A percentile compares a stretch with the other conserved stretches of the same genome.
These are phyloP conservation scores for Ciconia stormi DNA, from an alignment of 2,113 vertebrate species.

Conservation along the genomic window DNA sequence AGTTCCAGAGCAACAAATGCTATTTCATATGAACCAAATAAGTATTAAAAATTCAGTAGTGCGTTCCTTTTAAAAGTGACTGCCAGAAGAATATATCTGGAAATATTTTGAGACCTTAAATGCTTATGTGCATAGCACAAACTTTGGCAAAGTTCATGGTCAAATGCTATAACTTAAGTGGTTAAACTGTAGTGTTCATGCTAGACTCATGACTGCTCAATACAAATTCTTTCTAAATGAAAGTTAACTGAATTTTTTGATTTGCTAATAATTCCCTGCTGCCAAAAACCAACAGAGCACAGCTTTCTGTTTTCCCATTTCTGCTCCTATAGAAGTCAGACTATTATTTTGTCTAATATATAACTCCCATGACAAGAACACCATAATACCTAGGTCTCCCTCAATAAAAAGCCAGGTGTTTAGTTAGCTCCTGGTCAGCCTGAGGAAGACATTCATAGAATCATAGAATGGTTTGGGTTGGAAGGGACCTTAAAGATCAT, in stretches of 20 bases:
- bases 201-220: not conserved
- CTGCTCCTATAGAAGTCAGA: not conserved
- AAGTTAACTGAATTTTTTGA: not conserved
- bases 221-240: conserved; percentile 7
- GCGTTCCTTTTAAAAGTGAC: not conserved
- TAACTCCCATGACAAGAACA: not conserved
- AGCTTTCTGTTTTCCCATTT: not conserved
- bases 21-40: not conserved
- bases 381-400: not conserved
- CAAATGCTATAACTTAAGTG: not conserved
- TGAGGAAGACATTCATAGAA: not conserved
- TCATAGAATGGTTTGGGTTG: too few relatives aligned
- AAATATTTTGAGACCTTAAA: not conserved
- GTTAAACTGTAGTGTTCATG: not conserved
- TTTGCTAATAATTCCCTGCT: conserved; percentile 13
- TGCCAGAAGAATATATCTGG: not conserved
- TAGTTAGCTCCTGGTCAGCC: not conserved
- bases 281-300: not conserved
- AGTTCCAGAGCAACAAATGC: not conserved
- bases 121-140: not conserved
- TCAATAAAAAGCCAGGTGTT: not conserved
- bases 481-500: too few relatives aligned
- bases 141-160: not conserved
- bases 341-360: not conserved
- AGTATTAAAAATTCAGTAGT: not conserved